These are phyloP conservation scores for Nesometra sesokonis DNA, from an alignment of 35 echinoderm and acorn worm genomes.

Conservation along the genomic window DNA sequence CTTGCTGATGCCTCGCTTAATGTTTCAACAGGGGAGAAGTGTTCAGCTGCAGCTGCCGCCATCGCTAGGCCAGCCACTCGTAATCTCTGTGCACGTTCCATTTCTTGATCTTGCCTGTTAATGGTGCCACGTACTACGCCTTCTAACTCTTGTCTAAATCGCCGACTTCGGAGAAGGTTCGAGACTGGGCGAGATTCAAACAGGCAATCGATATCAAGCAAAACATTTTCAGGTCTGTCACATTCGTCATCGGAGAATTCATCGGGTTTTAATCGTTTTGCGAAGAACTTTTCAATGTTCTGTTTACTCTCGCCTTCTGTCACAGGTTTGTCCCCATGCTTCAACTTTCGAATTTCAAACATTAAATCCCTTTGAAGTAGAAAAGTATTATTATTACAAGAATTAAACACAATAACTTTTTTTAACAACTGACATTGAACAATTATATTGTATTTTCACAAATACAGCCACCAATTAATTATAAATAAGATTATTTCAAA, in stretches of 20 bases:
- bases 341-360: neutral
- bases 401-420: too few species aligned
- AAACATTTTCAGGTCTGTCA: neutral
- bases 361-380: neutral
- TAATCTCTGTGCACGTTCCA: neutral
- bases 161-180: neutral
- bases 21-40: too few species aligned
- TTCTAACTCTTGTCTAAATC: slow-evolving; percentile 3
- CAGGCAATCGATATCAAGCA: neutral
- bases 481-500: too few species aligned
- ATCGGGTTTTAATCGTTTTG: neutral
- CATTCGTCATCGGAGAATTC: neutral
- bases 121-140: neutral
- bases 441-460: too few species aligned
- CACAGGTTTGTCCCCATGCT: neutral
- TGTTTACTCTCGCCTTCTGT: neutral
- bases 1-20: neutral
- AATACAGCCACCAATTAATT: too few species aligned
- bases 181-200: neutral
- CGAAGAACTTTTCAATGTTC: neutral
- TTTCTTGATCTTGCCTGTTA: neutral
- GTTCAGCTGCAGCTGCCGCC: neutral
- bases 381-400: too few species aligned
- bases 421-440: too few species aligned
- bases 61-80: neutral